Base-by-base conservation (phyloP, 1,140 invertebrate species). In the Oryctes rhinoceros region DNA sequence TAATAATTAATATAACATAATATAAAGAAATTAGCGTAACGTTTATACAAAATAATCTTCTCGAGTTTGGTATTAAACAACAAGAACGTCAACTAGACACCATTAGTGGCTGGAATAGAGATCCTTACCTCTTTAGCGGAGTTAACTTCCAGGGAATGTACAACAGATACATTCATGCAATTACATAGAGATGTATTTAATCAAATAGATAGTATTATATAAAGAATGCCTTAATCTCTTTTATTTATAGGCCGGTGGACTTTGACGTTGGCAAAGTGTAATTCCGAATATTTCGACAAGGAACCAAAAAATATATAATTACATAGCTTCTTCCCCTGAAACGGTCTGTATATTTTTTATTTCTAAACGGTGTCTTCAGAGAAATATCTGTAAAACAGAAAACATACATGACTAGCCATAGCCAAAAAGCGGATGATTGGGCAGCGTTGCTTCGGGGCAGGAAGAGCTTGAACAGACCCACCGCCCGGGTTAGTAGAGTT, bases 361-460 rank as follows among this genome's bases (percentile, higher is more conserved):
- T 67, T 18, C 48, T 49, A 78, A 78, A 10, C n/a, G 37, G n/a
- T 80, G 85, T 83, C 83, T 84, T 87, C 86, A 87, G 84, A 87
- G 86, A 86, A 87, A 87, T 84, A 87, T 87, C 87, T 87, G 87
- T 82, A 87, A 87, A 85, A 87, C 83, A 87, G 85, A 87, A 87
- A 87, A 86, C 82, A 86, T 82, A 86, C 83, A 87, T 87, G 86
- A 87, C 86, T 87, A 87, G 83, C 82, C 81, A 81, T 81, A 82
- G 83, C 81, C 83, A 84, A 83, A 78, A 71, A 71, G 44, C 44
- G 65, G 59, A 83, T 30, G 82, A 78, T 81, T 82, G 37, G 76
- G 82, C 83, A 84, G 80, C 83, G 81, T 71, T 53, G 80, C 48
- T 83, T 83, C 84, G 83, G 83, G 85, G 84, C 83, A 82, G 82